phyloP scores from a whole-genome alignment of 2,113 vertebrate species.

The Corythaixoides concolor region DNA sequence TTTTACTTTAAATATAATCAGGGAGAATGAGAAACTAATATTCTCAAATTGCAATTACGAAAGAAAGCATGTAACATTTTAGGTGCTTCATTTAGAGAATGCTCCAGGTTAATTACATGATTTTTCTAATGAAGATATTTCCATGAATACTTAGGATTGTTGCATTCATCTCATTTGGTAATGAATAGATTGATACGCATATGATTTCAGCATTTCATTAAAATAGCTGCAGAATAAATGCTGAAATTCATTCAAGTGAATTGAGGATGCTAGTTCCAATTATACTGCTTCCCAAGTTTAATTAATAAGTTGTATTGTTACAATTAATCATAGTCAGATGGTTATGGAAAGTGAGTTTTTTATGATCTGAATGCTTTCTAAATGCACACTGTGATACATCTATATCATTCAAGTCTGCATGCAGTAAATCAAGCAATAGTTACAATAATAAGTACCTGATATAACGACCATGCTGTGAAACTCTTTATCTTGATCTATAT shows the following conservation, averaged over 20 bases:
- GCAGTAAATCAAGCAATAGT: neutral
- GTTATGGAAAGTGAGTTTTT: neutral
- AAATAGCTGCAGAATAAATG: conserved; percentile 43
- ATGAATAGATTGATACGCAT: conserved; percentile 42
- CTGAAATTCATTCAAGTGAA: conserved; percentile 47
- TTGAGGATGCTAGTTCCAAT: conserved; percentile 31
- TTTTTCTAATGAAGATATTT: conserved; percentile 69
- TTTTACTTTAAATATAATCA: conserved; percentile 50
- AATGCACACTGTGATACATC: neutral
- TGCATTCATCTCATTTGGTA: conserved; percentile 50
- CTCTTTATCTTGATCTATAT: neutral
- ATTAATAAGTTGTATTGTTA: conserved; percentile 64
- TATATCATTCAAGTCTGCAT: neutral
- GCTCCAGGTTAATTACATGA: conserved; percentile 56
- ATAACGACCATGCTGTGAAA: neutral
- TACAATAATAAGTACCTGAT: neutral
- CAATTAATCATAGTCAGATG: conserved; percentile 57
- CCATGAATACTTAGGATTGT: conserved; percentile 43
- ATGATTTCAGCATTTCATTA: conserved; percentile 63
- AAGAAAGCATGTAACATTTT: conserved; percentile 10
- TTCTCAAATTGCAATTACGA: conserved; percentile 34
- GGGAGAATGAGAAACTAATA: conserved; percentile 28
- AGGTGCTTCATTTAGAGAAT: conserved; percentile 35
- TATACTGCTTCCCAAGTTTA: conserved; percentile 48
- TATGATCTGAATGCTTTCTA: neutral